Evolutionary conservation across 1,140 invertebrate genomes (phyloP).

Genomic region (Atta colombica): DNA sequence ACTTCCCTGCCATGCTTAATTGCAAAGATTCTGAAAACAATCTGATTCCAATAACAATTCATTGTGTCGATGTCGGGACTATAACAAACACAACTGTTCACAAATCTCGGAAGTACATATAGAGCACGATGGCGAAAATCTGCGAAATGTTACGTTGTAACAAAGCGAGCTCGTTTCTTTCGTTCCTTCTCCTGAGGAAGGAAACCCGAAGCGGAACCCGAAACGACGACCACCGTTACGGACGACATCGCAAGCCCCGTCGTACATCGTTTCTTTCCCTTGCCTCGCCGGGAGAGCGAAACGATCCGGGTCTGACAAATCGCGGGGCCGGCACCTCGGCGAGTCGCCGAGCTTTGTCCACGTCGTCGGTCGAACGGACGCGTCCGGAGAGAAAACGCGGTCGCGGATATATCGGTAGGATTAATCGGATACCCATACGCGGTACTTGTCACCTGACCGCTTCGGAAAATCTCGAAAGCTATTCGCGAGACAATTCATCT

Average conservation of each 20-base stretch:
- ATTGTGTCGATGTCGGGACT: not conserved
- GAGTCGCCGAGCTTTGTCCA: slow-evolving; percentile 64
- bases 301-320: slow-evolving; percentile 70
- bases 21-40: not conserved
- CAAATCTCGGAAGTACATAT: not conserved
- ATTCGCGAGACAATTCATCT: slow-evolving; percentile 65
- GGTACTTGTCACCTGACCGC: slow-evolving; percentile 52
- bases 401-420: slow-evolving; percentile 37
- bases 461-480: slow-evolving; percentile 60
- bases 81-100: slow-evolving; percentile 6
- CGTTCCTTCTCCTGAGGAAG: slow-evolving; percentile 47
- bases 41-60: slow-evolving; percentile 16
- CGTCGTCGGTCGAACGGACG: slow-evolving; percentile 56
- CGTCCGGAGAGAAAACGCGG: slow-evolving; percentile 48
- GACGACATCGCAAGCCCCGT: slow-evolving; percentile 26
- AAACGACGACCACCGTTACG: slow-evolving; percentile 57
- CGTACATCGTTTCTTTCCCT: slow-evolving; percentile 53
- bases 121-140: slow-evolving; percentile 23
- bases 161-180: slow-evolving; percentile 57
- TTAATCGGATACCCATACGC: slow-evolving; percentile 61
- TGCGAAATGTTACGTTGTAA: slow-evolving; percentile 51
- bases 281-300: slow-evolving; percentile 38
- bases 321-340: slow-evolving; percentile 52
- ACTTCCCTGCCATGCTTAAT: too few species aligned
- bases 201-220: slow-evolving; percentile 56